Conservation (phyloP, 2,113 vertebrate genomes). For the Paralichthys olivaceus region DNA sequence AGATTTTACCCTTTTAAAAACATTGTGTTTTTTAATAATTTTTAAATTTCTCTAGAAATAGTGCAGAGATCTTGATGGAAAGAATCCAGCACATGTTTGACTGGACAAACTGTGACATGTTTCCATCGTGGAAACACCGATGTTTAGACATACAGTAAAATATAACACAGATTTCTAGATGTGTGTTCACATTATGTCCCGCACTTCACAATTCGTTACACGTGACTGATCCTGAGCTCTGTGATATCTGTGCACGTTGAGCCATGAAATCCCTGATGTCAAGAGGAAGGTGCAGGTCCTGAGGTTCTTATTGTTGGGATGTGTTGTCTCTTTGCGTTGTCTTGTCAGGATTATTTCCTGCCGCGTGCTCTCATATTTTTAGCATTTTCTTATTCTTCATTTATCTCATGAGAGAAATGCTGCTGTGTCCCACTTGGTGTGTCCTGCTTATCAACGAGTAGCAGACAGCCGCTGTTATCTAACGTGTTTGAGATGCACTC, state of each 20-base stretch:
- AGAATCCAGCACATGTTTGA: too few relatives aligned
- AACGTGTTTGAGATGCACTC: slow-evolving; percentile 30
- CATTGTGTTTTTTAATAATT: too few relatives aligned
- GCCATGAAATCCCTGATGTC: not conserved
- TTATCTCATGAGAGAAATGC: slow-evolving; percentile 35
- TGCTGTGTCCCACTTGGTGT: slow-evolving; percentile 10
- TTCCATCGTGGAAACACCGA: not conserved
- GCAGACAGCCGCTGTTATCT: slow-evolving; percentile 55
- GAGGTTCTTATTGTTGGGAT: not conserved
- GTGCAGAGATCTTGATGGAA: too few relatives aligned
- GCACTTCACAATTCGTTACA: not conserved
- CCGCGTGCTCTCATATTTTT: slow-evolving; percentile 31
- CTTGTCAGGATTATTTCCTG: slow-evolving; percentile 16
- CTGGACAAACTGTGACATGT: too few relatives aligned
- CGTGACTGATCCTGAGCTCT: not conserved
- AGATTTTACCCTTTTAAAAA: too few relatives aligned
- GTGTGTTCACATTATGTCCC: not conserved
- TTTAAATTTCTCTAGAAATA: too few relatives aligned
- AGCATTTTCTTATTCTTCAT: slow-evolving; percentile 1
- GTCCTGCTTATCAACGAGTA: slow-evolving; percentile 50
- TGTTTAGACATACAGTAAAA: not conserved
- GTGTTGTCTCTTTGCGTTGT: not conserved
- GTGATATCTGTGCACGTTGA: not conserved
- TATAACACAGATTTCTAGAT: not conserved
- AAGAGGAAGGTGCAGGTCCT: not conserved